Conservation (phyloP, 2,888 invertebrate species). For the Himalopsyche tibetana region DNA sequence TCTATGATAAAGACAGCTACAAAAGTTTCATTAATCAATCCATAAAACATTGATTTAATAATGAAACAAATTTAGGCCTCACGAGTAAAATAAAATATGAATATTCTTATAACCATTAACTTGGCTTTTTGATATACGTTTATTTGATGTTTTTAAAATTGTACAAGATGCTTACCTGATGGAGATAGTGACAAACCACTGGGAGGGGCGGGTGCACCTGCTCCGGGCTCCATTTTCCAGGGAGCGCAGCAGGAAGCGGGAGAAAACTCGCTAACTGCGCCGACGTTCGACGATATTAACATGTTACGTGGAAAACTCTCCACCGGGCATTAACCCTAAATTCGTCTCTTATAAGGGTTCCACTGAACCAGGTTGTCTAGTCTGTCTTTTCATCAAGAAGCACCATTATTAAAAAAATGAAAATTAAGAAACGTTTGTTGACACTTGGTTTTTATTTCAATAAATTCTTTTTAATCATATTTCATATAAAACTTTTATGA, state of each 20-base stretch:
- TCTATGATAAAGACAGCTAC: too few relatives aligned
- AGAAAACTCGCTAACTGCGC: slow-evolving; percentile 78
- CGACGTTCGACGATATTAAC: slow-evolving; percentile 82
- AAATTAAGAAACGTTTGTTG: too few relatives aligned
- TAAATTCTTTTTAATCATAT: too few relatives aligned
- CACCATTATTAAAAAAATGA: neutral
- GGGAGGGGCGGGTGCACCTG: slow-evolving; percentile 76
- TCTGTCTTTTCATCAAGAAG: neutral
- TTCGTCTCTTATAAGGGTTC: neutral
- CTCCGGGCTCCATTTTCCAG: slow-evolving; percentile 82
- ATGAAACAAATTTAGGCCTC: too few relatives aligned
- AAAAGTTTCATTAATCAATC: too few relatives aligned
- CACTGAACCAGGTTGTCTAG: neutral
- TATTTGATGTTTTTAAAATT: neutral
- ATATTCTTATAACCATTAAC: too few relatives aligned
- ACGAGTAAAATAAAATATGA: too few relatives aligned
- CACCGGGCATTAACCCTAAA: neutral
- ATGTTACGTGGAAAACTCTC: slow-evolving; percentile 69
- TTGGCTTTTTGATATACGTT: too few relatives aligned
- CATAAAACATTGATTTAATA: too few relatives aligned
- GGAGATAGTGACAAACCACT: slow-evolving; percentile 78
- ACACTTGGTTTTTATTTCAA: too few relatives aligned
- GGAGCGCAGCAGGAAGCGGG: slow-evolving; percentile 78
- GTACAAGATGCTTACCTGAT: slow-evolving; percentile 70
- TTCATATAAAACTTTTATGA: too few relatives aligned